These are phyloP conservation scores for Dicaeum eximium DNA, from an alignment of 2,113 vertebrate genomes.

Conservation along the genomic window DNA sequence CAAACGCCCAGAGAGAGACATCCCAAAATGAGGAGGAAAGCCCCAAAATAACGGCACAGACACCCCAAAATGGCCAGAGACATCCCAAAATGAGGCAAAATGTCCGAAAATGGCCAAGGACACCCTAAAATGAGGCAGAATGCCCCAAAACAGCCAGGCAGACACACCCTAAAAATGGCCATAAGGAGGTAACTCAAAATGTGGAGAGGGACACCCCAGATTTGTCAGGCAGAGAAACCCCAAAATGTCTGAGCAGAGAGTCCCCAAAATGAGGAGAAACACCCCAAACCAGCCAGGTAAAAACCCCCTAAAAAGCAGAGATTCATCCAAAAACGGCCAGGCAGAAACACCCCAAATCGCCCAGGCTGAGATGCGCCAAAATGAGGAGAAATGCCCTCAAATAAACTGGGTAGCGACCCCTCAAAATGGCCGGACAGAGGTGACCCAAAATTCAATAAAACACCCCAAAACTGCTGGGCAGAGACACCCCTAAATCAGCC, in stretches of 20 bases:
- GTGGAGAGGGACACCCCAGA: not conserved
- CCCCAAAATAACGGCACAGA: not conserved
- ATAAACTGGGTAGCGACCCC: rapidly evolving
- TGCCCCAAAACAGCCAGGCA: not conserved
- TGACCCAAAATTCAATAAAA: not conserved
- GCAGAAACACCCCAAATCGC: not conserved
- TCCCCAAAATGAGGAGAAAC: not conserved
- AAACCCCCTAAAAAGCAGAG: not conserved
- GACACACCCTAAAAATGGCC: not conserved
- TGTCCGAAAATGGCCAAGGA: not conserved
- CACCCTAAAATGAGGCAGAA: not conserved
- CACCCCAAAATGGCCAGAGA: not conserved
- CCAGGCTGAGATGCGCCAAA: not conserved
- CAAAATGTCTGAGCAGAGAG: not conserved
- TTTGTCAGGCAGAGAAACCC: not conserved
- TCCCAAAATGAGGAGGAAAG: not conserved
- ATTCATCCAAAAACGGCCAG: rapidly evolving
- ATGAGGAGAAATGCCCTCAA: not conserved
- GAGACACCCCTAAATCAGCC: not conserved
- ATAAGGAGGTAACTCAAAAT: not conserved
- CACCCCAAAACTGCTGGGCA: not conserved
- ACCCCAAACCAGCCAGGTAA: not conserved
- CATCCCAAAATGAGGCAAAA: not conserved
- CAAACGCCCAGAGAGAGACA: not conserved
- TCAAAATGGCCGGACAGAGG: not conserved